A percentile compares a stretch with the other conserved stretches of the same genome.
phyloP scores from a whole-genome alignment of 2,797 vertebrate species.

The Lophotriccus pileatus region DNA sequence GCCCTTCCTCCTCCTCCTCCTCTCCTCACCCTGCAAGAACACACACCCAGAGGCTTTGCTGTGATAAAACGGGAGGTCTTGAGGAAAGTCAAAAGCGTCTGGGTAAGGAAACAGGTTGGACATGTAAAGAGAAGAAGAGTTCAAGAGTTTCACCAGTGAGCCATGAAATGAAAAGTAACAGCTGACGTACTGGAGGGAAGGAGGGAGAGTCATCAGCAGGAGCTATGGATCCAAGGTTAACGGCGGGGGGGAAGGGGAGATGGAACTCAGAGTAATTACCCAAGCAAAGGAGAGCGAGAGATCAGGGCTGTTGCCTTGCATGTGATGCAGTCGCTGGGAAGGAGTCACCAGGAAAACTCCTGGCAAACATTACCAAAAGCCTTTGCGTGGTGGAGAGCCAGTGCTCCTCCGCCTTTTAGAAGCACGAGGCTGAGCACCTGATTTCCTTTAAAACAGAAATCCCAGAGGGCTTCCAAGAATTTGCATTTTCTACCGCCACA shows the following conservation, averaged over 20 bases:
- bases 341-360: not conserved
- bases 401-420: not conserved
- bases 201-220: conserved; percentile 39
- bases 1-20: not conserved
- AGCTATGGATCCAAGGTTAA: conserved; percentile 61
- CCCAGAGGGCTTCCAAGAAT: not conserved
- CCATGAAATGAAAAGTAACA: conserved; percentile 84
- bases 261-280: conserved; percentile 15
- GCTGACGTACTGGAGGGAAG: conserved; percentile 69
- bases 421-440: not conserved
- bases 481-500: conserved; percentile 38
- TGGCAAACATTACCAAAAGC: not conserved
- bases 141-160: conserved; percentile 78
- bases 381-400: not conserved
- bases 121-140: conserved; percentile 61
- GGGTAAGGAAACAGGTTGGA: conserved; percentile 32
- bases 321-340: not conserved
- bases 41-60: not conserved
- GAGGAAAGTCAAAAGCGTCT: not conserved
- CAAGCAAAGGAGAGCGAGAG: not conserved
- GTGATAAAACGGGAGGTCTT: conserved; percentile 8
- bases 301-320: not conserved
- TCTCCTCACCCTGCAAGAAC: not conserved
- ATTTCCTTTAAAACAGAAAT: not conserved
- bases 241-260: not conserved